Evolutionary conservation across 2,888 invertebrate genomes (phyloP).

Genomic region (Tricholauxania praeusta): DNA sequence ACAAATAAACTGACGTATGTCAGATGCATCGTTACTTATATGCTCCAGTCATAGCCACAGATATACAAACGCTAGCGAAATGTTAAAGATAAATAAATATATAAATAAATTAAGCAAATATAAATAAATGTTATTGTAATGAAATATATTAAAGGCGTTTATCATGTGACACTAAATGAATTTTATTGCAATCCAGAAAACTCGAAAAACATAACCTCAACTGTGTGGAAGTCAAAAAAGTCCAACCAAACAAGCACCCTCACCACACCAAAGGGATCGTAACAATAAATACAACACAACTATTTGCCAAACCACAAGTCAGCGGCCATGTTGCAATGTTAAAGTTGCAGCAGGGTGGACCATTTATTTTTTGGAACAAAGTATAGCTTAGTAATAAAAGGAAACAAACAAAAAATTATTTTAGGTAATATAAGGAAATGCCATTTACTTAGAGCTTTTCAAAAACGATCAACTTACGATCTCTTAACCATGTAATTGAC

Average conservation of each 20-base stretch:
- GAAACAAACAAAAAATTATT: too few relatives aligned
- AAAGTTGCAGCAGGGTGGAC: not conserved
- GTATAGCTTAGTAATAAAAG: too few relatives aligned
- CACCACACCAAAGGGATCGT: not conserved
- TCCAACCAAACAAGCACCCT: not conserved
- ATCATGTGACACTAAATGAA: slow-evolving; percentile 63
- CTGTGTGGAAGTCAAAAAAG: not conserved
- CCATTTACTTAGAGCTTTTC: too few relatives aligned
- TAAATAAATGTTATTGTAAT: slow-evolving; percentile 12
- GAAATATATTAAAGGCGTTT: slow-evolving; percentile 51
- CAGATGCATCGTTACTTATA: not conserved
- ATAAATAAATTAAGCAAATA: slow-evolving; percentile 8
- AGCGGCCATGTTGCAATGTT: not conserved
- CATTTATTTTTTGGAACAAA: not conserved
- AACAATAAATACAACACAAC: slow-evolving; percentile 11
- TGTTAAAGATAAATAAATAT: slow-evolving; percentile 32
- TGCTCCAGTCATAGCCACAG: not conserved
- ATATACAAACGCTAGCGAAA: slow-evolving; percentile 6
- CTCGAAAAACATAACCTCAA: not conserved
- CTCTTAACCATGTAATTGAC: too few relatives aligned
- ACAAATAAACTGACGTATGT: slow-evolving; percentile 16
- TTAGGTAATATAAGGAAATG: too few relatives aligned
- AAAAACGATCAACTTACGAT: too few relatives aligned
- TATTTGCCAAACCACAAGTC: slow-evolving; percentile 29
- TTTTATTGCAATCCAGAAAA: slow-evolving; percentile 54